These are phyloP conservation scores for Cephus pygmeus DNA, from an alignment of 2,888 invertebrate genomes.

Conservation along the genomic window DNA sequence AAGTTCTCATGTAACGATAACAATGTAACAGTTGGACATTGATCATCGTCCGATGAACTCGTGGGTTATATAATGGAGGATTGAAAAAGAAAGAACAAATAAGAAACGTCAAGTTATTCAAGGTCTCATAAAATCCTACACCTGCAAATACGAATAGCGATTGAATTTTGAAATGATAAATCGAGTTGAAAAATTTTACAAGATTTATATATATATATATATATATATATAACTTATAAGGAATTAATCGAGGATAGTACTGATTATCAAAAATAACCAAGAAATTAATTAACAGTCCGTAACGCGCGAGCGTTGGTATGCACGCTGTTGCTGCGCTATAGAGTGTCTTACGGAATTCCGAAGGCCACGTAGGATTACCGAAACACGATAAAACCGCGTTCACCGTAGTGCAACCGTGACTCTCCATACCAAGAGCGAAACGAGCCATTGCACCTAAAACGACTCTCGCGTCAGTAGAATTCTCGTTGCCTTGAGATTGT, in stretches of 20 bases:
- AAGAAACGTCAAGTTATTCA: too few species aligned
- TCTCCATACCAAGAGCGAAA: not conserved
- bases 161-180: not conserved
- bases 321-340: not conserved
- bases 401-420: not conserved
- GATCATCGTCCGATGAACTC: not conserved
- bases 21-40: not conserved
- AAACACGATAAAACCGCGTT: not conserved
- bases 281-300: not conserved
- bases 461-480: not conserved
- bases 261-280: not conserved
- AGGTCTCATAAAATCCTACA: not conserved
- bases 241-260: not conserved
- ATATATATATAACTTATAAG: not conserved
- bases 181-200: not conserved
- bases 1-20: not conserved
- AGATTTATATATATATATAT: not conserved
- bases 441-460: not conserved
- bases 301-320: not conserved
- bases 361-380: not conserved
- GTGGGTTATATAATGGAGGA: not conserved
- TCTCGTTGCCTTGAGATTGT: not conserved
- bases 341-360: not conserved
- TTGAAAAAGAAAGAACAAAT: not conserved
- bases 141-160: not conserved